Evolutionary conservation across 1,140 invertebrate species (phyloP).

Genomic region (Drosophila albomicans): DNA sequence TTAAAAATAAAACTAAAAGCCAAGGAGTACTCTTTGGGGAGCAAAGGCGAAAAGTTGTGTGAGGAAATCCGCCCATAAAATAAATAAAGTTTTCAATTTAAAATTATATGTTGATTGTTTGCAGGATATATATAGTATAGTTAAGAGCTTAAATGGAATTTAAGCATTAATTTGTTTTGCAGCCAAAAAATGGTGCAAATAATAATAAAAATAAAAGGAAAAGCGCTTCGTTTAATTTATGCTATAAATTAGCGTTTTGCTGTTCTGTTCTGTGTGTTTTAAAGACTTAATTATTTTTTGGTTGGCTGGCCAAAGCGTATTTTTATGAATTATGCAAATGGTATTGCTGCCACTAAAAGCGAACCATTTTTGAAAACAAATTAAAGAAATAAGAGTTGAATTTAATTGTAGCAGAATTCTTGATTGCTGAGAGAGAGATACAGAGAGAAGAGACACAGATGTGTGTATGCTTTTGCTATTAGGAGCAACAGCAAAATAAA

Average conservation of each 20-base stretch:
- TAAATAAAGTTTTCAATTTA: slow-evolving; percentile 60
- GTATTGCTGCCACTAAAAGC: no score
- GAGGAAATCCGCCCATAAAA: slow-evolving; percentile 57
- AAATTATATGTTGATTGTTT: slow-evolving; percentile 70
- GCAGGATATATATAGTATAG: background rate
- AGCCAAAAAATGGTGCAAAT: no score
- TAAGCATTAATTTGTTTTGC: background rate
- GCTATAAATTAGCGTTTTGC: background rate
- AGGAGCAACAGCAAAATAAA: slow-evolving; percentile 62
- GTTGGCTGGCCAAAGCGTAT: no score
- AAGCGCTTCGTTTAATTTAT: background rate
- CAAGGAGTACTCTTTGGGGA: slow-evolving; percentile 3
- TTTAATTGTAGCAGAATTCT: no score
- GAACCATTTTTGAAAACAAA: no score
- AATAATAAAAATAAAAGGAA: no score
- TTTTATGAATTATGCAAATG: no score
- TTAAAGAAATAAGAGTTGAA: no score
- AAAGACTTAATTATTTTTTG: no score
- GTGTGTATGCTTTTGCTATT: slow-evolving; percentile 32
- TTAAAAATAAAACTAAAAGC: slow-evolving; percentile 10
- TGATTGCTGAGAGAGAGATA: no score
- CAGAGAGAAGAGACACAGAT: slow-evolving; percentile 48
- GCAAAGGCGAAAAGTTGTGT: slow-evolving; percentile 29
- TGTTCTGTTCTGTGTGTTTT: no score
- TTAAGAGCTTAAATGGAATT: slow-evolving; percentile 31